Evolutionary conservation across 2,888 invertebrate genomes (phyloP).

Genomic region (Drosophila yooni): DNA sequence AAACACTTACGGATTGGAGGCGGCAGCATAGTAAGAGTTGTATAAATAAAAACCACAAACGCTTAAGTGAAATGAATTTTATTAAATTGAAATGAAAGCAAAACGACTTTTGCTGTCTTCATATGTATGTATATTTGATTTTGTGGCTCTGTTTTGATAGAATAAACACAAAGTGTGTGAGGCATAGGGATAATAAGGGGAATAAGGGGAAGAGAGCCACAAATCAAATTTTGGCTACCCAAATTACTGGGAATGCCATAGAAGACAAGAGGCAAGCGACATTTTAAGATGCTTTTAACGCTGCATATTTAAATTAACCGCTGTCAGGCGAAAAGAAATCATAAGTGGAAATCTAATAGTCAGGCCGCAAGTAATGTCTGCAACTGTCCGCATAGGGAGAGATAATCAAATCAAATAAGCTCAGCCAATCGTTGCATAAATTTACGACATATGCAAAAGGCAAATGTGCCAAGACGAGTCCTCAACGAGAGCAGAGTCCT

Average conservation of each 20-base stretch:
- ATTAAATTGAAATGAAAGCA: slow-evolving; percentile 46
- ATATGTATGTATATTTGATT: slow-evolving; percentile 23
- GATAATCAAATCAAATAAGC: slow-evolving; percentile 69
- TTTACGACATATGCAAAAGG: slow-evolving; percentile 66
- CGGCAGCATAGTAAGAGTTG: slow-evolving; percentile 6
- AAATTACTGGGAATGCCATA: slow-evolving; percentile 10
- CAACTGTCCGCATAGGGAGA: slow-evolving; percentile 6
- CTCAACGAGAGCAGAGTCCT: background rate
- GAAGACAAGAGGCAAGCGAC: slow-evolving; percentile 9
- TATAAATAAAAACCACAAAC: slow-evolving; percentile 33
- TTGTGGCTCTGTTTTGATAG: slow-evolving; percentile 27
- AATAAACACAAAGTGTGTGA: slow-evolving; percentile 36
- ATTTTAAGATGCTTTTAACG: slow-evolving; percentile 47
- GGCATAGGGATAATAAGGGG: background rate
- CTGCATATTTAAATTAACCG: slow-evolving; percentile 43
- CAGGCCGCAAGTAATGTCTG: slow-evolving; percentile 28
- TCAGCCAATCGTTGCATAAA: slow-evolving; percentile 73
- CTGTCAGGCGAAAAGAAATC: slow-evolving; percentile 45
- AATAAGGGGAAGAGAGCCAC: background rate
- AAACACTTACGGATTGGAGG: background rate
- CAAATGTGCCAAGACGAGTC: slow-evolving; percentile 14
- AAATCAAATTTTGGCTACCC: slow-evolving; percentile 55
- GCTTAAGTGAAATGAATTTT: slow-evolving; percentile 46
- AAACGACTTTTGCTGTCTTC: slow-evolving; percentile 12
- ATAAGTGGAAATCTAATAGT: slow-evolving; percentile 62